Evolutionary conservation across 2,797 vertebrate genomes (phyloP), one percentile per base, ranked within the genome.

Genomic region (Cottoperca gobio): DNA sequence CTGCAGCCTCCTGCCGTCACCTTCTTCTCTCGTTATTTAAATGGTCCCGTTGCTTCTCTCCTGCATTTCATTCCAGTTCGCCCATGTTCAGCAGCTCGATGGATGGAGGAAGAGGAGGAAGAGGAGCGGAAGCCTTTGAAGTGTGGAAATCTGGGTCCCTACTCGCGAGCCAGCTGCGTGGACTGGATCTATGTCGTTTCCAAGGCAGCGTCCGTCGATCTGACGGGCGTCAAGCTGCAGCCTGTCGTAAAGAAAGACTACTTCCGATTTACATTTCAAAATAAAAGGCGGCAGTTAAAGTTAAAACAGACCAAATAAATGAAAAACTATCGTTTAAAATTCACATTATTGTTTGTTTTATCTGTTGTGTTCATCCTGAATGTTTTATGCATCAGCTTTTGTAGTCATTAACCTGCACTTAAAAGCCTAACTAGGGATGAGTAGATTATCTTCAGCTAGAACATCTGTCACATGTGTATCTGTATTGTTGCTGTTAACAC

Each of bases 181-280:
- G 76, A 81, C 76, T 71, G 86, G 88, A 88, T 88, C 89, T 88
- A 79, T 90, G 93, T 87, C 79, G 91, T 95, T 94, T 93, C 94
- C 94, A 92, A 91, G 93, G 94, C 92, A 95, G 93, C 94, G 87
- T 91, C 87, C 82, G 79, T 85, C 55, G 77, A 85, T 6, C 33
- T 23, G 64, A 77, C 8, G 23, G 31, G 26, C 50, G 9, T 82
- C 67, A 83, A 86, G 73, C 31, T 7, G 35, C 2, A 0, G 53
- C 12, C 17, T 0, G 0, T 0, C 0, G 9, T 1, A 1, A 2
- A 8, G 1, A 21, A 0, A 10, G 0, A 0, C 0, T 2, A 42
- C 70, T 59, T 86, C 90, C 86, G 65, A 1, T 61, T 1, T 0
- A 0, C 0, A 0, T 39, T 87, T 83, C 85, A 89, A 42, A 89